These are phyloP conservation scores for Acanthochromis polyacanthus DNA, from an alignment of 2,113 vertebrate genomes.

Conservation along the genomic window DNA sequence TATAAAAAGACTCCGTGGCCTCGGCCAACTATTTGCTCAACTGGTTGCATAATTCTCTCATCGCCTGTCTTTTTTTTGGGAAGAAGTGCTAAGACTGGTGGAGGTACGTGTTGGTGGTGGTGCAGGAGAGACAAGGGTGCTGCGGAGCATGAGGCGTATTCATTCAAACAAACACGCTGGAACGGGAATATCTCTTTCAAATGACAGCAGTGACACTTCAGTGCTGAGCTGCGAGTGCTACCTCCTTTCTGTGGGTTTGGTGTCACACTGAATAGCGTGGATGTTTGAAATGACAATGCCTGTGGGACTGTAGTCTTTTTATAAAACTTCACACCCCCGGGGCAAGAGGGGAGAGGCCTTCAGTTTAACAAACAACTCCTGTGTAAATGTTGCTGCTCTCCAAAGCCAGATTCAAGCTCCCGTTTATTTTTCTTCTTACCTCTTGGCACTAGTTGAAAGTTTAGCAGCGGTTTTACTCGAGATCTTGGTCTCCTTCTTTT, in stretches of 20 bases:
- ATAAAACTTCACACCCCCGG: conserved; percentile 55
- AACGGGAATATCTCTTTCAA: conserved; percentile 41
- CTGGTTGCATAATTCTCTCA: conserved; percentile 72
- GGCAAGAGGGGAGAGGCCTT: conserved; percentile 30
- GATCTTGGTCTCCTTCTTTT: conserved; percentile 99
- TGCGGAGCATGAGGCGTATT: conserved; percentile 9
- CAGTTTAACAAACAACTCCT: conserved; percentile 62
- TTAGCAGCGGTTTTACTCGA: conserved; percentile 99
- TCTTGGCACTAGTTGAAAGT: conserved; percentile 99
- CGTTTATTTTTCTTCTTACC: conserved; percentile 79
- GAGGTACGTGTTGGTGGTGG: conserved; percentile 29
- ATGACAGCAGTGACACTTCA: conserved; percentile 40
- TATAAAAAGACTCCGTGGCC: conserved; percentile 50
- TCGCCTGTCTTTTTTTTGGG: conserved; percentile 43
- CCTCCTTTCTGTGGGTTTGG: conserved; percentile 48
- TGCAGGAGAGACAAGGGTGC: background rate
- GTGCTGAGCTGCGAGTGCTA: conserved; percentile 2
- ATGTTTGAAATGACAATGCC: conserved; percentile 67
- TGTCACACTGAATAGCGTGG: conserved; percentile 38
- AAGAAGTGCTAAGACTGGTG: conserved; percentile 16
- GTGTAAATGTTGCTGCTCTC: conserved; percentile 28
- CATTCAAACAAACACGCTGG: conserved; percentile 41
- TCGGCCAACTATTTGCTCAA: conserved; percentile 54
- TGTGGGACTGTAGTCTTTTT: conserved; percentile 54
- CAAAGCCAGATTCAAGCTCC: conserved; percentile 11